Evolutionary conservation across 2,888 invertebrate species (phyloP).

Genomic region (Chymomyza procnemis): DNA sequence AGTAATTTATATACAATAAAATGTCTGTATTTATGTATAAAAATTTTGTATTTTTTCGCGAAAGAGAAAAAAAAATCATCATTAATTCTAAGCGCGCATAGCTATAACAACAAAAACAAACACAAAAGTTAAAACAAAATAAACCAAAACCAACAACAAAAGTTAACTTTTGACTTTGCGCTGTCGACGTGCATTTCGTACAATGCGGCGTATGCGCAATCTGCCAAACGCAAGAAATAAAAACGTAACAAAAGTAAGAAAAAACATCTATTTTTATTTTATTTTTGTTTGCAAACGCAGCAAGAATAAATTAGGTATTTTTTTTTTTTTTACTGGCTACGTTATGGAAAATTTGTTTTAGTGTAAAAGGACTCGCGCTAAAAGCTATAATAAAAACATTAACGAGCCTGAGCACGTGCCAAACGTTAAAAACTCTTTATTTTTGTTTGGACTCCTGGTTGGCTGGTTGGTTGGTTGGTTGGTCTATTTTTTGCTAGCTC

Average conservation of each 20-base stretch:
- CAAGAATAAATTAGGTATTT: conserved; percentile 61
- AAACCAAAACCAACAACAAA: not conserved
- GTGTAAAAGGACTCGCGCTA: not conserved
- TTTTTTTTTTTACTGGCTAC: conserved; percentile 10
- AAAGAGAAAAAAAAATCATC: not conserved
- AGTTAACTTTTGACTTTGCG: not conserved
- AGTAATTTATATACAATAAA: conserved; percentile 19
- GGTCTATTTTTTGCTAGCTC: no score
- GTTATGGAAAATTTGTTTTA: not conserved
- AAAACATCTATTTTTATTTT: conserved; percentile 27
- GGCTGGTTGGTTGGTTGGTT: no score
- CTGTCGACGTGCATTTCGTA: conserved; percentile 5
- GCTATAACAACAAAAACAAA: conserved; percentile 10
- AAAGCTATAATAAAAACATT: not conserved
- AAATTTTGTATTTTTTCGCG: no score
- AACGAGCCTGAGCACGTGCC: not conserved
- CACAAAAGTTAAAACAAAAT: not conserved
- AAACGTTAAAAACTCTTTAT: not conserved
- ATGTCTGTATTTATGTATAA: not conserved
- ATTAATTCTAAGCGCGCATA: not conserved
- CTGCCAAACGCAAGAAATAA: not conserved
- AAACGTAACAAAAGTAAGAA: conserved; percentile 14
- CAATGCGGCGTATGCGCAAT: conserved; percentile 52
- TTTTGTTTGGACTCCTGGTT: not conserved
- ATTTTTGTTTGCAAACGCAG: conserved; percentile 50